Base-by-base conservation (phyloP, 2,797 vertebrate species). In the Brachyrhaphis roseni region DNA sequence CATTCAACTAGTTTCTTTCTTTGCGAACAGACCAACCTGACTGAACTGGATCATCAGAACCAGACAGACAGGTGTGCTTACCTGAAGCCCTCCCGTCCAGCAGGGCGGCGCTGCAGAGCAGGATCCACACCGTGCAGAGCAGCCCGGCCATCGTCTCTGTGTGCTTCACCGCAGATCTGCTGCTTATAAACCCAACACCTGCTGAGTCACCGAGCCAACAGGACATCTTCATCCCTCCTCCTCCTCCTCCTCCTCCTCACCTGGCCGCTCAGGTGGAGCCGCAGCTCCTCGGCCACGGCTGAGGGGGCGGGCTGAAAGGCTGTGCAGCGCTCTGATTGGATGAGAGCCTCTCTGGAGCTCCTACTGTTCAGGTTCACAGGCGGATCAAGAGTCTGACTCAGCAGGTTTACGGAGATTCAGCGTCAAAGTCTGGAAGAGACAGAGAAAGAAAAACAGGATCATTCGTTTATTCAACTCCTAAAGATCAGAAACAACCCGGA, bases 51-150 rank as follows among this genome's bases (percentile, higher is more conserved):
- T 2, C 28, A 34, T 53, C 23, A 53, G 23, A 53, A 26, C 23
- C 23, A 10, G 23, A 45, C 55, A 5, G 28, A 77, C 20, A 26
- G 84, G 80, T 76, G 80, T 1, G 31, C 16, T 66, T 82, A 93
- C 92, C 92, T 88, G 92, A 93, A 16, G 92, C 78, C 82, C 62
- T 86, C 41, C 79, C 87, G 10, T 83, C 84, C 83, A 91, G 88
- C 78, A 82, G 86, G 13, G 5, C 4, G 0, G 70, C 82, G 84
- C 78, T 79, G 83, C 82, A 84, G 81, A 86, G 3, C 78, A 93
- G 82, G 86, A 91, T 28, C 49, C 83, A 86, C 84, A 76, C 0
- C 31, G 83, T 57, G 74, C 0, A 1, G 13, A 93, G 78, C 81
- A 91, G 86, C 79, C 78, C 39, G 75, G 71, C 74, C 93, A 94